These are phyloP conservation scores for Bergia puertoricense DNA, from an alignment of 92 coral and sea anemone genomes.

Conservation along the genomic window DNA sequence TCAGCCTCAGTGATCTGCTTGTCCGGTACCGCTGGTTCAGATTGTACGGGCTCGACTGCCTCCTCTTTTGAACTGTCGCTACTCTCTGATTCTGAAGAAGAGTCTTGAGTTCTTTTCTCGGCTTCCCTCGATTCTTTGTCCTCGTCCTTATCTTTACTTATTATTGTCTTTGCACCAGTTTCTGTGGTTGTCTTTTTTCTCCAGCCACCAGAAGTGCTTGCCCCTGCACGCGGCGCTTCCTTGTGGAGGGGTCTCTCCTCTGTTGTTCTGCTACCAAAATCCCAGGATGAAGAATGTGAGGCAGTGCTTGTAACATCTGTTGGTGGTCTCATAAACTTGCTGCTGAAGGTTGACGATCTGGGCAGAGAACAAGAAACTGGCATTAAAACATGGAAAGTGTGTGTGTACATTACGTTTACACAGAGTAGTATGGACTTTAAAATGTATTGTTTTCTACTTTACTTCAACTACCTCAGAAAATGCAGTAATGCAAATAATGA, in stretches of 20 bases:
- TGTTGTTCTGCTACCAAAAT: conserved; percentile 44
- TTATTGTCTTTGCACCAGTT: conserved; percentile 7
- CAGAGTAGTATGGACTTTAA: no score
- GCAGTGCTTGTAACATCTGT: conserved; percentile 49
- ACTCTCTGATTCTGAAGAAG: conserved; percentile 35
- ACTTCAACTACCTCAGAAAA: no score
- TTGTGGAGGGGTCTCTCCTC: conserved; percentile 27
- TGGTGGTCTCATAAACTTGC: conserved; percentile 74
- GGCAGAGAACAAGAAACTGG: background rate
- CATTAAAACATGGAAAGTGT: background rate
- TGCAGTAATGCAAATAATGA: no score
- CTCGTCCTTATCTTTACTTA: conserved; percentile 4
- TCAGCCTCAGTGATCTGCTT: conserved; percentile 88
- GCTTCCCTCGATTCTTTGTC: conserved; percentile 3
- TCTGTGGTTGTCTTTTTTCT: conserved; percentile 66
- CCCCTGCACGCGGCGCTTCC: conserved; percentile 35
- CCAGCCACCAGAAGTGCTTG: conserved; percentile 84
- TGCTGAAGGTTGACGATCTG: conserved; percentile 46
- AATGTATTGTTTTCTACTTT: no score
- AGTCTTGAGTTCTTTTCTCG: conserved; percentile 26
- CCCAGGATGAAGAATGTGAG: conserved; percentile 58
- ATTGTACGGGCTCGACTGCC: background rate
- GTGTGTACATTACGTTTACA: no score
- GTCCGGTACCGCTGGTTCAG: conserved; percentile 56
- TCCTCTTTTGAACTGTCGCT: conserved; percentile 27